Evolutionary conservation across 2,888 invertebrate genomes (phyloP).

Genomic region (Argyra leucocephala): DNA sequence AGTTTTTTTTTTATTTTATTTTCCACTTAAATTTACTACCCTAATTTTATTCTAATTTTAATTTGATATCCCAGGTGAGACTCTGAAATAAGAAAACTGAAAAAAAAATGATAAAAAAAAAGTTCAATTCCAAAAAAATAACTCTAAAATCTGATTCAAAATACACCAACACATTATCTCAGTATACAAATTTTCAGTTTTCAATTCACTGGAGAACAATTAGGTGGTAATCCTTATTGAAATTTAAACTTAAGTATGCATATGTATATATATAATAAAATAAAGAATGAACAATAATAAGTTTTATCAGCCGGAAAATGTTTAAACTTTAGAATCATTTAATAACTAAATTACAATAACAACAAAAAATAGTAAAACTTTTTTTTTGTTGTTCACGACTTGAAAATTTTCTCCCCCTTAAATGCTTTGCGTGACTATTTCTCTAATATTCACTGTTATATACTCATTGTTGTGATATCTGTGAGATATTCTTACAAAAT

Average conservation of each 20-base stretch:
- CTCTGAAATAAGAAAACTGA: too few relatives aligned
- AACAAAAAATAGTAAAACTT: neutral
- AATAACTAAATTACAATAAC: neutral
- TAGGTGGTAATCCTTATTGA: neutral
- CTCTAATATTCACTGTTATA: neutral
- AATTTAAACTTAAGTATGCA: neutral
- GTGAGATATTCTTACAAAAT: too few relatives aligned
- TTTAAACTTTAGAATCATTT: neutral
- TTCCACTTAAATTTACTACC: too few relatives aligned
- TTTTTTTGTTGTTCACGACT: neutral
- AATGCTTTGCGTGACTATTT: neutral
- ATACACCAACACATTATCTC: too few relatives aligned
- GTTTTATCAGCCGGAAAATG: neutral
- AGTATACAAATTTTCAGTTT: too few relatives aligned
- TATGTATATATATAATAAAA: neutral
- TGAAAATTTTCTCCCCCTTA: neutral
- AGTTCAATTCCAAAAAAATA: too few relatives aligned
- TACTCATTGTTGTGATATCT: too few relatives aligned
- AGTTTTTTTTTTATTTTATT: too few relatives aligned
- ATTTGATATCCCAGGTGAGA: too few relatives aligned
- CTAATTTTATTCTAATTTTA: too few relatives aligned
- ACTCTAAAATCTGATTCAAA: too few relatives aligned
- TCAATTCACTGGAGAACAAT: neutral
- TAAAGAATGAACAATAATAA: neutral
- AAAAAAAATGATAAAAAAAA: too few relatives aligned